A percentile compares a stretch with the other conserved stretches of the same genome.
Conservation (phyloP, 2,797 vertebrate species). For the Pseudocheirus occidentalis region DNA sequence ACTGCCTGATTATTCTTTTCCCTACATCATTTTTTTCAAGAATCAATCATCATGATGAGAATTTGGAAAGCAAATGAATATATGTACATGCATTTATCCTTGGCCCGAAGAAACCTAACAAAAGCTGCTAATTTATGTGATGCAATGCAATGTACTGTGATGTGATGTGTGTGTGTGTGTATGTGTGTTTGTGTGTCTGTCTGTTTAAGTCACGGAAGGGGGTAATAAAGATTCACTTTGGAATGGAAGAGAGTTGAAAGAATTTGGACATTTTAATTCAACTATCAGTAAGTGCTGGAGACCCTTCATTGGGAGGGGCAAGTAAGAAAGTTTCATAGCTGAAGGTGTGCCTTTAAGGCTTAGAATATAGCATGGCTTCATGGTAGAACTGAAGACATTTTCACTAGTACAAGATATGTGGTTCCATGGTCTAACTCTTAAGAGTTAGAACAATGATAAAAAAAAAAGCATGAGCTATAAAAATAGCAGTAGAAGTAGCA, state of each 20-base stretch:
- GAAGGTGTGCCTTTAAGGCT: not conserved
- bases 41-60: not conserved
- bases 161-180: too few species aligned
- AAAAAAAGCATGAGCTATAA: not conserved
- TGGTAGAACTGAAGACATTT: not conserved
- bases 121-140: too few species aligned
- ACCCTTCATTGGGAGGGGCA: not conserved
- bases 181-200: too few species aligned
- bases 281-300: not conserved
- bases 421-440: too few species aligned
- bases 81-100: too few species aligned
- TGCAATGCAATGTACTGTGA: too few species aligned
- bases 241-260: not conserved
- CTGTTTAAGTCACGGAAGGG: not conserved
- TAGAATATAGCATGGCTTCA: not conserved
- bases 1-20: not conserved
- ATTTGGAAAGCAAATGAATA: not conserved
- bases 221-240: not conserved
- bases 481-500: not conserved
- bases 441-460: not conserved
- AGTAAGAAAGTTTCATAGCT: not conserved
- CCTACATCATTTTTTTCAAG: not conserved
- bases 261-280: not conserved
- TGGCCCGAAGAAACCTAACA: too few species aligned
- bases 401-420: not conserved